phyloP scores from a whole-genome alignment of 2,888 invertebrate species.

The Tetragonisca angustula region DNA sequence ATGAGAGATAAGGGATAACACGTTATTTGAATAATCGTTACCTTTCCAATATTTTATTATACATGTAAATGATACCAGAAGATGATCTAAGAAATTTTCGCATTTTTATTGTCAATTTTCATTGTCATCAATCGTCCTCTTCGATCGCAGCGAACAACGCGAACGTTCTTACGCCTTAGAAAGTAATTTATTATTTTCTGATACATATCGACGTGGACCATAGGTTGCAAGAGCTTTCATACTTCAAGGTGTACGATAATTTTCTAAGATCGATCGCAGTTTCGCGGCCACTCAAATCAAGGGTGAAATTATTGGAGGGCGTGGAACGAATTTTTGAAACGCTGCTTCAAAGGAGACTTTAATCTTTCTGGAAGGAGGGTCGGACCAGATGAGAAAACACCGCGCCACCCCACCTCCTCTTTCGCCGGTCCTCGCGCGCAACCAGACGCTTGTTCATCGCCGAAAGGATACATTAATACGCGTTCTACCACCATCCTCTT shows the following conservation, averaged over 20 bases:
- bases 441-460: constrained; percentile 26
- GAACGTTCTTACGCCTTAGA: not conserved
- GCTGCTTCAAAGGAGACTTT: constrained; percentile 56
- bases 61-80: too few species aligned
- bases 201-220: not conserved
- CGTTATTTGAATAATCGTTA: too few species aligned
- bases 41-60: too few species aligned
- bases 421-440: not conserved
- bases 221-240: not conserved
- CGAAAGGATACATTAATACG: constrained; percentile 48
- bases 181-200: not conserved
- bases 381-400: constrained; percentile 49
- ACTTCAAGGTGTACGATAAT: constrained; percentile 2
- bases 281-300: constrained; percentile 49
- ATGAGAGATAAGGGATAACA: too few species aligned
- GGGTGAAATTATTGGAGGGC: constrained; percentile 43
- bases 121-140: not conserved
- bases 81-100: too few species aligned
- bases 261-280: constrained; percentile 20
- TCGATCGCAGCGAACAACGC: not conserved
- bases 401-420: not conserved
- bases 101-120: too few species aligned
- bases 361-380: constrained; percentile 50
- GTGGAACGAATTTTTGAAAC: constrained; percentile 47
- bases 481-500: not conserved